Evolutionary conservation across 2,888 invertebrate genomes (phyloP), one percentile per base, ranked within the genome.

Genomic region (Cataglyphis albicans): DNA sequence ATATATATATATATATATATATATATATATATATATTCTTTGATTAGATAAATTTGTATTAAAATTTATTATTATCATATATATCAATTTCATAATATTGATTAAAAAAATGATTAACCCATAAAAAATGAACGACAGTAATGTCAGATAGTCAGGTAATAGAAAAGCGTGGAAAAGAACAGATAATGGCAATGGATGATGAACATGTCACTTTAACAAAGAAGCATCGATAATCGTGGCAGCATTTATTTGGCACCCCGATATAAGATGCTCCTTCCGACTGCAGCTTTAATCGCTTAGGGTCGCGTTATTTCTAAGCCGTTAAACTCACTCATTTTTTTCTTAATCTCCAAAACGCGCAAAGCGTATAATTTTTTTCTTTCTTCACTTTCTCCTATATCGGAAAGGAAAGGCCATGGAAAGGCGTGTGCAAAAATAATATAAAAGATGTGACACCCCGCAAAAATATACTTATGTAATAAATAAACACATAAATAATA

Each of bases 221-320:
- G 75, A 86, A 72, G 68, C 82, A 82, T 78, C 83, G 44, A 83
- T 68, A 72, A 72, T 29, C 80, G 81, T 88, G 81, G 84, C 82
- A 67, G 84, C 90, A 88, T 91, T 89, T 88, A 90, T 29, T 90
- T 89, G 82, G 80, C 76, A 59, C 73, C 81, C 35, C 10, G 80
- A 64, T 32, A 29, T 18, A 64, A 78, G 38, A 74, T 29, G 48
- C 12, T 74, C 48, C 81, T 84, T 83, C 84, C 73, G 63, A 65
- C 72, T 81, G 82, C 48, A 29, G 73, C 81, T 78, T 81, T 87
- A 86, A 90, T 90, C 89, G 86, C 18, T 87, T 84, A 91, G 90
- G 90, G 90, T 90, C 85, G 82, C 78, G 87, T 93, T 92, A 92
- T 86, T 92, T 91, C 91, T 90, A 85, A 90, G 89, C 91, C 92